Percentiles rank a stretch among this genome's conserved stretches.
These are phyloP conservation scores for Salpingus planirostris DNA, from an alignment of 2,888 invertebrate genomes.

Conservation along the genomic window DNA sequence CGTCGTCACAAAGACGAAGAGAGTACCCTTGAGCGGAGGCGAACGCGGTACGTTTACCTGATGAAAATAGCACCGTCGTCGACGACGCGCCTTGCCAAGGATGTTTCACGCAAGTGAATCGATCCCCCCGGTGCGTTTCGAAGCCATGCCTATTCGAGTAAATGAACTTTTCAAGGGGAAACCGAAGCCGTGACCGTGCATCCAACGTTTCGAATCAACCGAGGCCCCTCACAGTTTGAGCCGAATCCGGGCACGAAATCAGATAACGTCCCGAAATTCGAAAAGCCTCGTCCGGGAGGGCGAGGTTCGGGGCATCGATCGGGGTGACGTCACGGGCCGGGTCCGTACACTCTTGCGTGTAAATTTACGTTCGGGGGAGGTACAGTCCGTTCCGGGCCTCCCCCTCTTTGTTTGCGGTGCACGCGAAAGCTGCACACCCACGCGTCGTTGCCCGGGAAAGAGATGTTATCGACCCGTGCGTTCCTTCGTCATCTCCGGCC, in stretches of 20 bases:
- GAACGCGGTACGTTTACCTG: no score
- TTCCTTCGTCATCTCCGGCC: no score
- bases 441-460: constrained; percentile 10
- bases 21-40: no score
- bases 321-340: constrained; percentile 16
- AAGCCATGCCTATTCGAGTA: constrained; percentile 30
- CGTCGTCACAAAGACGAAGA: no score
- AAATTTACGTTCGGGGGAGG: constrained; percentile 10
- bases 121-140: constrained; percentile 16
- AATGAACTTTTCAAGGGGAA: constrained; percentile 38
- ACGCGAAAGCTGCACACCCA: constrained; percentile 9
- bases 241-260: constrained; percentile 16
- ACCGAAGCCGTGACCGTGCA: constrained; percentile 37
- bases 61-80: no score
- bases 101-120: constrained; percentile 22
- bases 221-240: no score
- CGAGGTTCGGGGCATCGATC: constrained; percentile 13
- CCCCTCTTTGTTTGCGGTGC: constrained; percentile 7
- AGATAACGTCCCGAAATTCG: constrained; percentile 2
- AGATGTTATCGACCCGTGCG: no score
- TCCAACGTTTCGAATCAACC: constrained; percentile 34
- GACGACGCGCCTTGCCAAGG: constrained; percentile 28
- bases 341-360: constrained; percentile 8
- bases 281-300: constrained; percentile 8
- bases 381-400: no score